Evolutionary conservation across 2,113 vertebrate genomes (phyloP), one percentile per base, ranked within the genome.

Genomic region (Phalacrocorax brasilianus): DNA sequence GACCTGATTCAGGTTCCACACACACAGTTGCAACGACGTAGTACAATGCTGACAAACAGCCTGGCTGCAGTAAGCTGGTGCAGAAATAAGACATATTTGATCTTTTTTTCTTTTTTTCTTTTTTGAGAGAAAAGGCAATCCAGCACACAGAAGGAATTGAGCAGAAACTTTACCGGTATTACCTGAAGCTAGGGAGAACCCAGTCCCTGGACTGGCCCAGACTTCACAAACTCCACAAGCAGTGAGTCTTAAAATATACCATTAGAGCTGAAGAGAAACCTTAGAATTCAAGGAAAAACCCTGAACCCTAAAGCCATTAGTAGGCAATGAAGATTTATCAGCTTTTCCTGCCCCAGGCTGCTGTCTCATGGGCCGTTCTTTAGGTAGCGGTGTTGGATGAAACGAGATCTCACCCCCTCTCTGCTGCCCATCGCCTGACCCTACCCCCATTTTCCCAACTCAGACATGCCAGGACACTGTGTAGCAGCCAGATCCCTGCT

Each of bases 161-260:
- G 66, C 24, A 91, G 73, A 52, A 68, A 81, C 18, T 35, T 56
- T 4, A 70, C 53, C 35, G 27, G n/a, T 7, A n/a, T 44, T 8
- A 22, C 50, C 53, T 59, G 20, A 21, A 8, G 22, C 0, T 0
- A 7, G 24, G 18, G 7, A 87, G 44, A 86, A 52, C 3, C 26
- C 49, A 19, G 4, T 2, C 38, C 30, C n/a, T 27, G 44, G 9
- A 1, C 4, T 44, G 55, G 35, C 33, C 32, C n/a, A 55, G 35
- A 26, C 9, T 13, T 53, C 59, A 30, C 0, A 0, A 3, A 28
- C 22, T 35, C 45, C 71, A 49, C 21, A 26, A 58, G 63, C 11
- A 79, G 66, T 12, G 5, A 75, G 4, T 5, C 74, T 79, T 71
- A 19, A 52, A 45, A 68, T 4, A 16, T 6, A 27, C 15, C 1